Evolutionary conservation across 2,888 invertebrate species (phyloP).

Genomic region (Uropetala carovei): DNA sequence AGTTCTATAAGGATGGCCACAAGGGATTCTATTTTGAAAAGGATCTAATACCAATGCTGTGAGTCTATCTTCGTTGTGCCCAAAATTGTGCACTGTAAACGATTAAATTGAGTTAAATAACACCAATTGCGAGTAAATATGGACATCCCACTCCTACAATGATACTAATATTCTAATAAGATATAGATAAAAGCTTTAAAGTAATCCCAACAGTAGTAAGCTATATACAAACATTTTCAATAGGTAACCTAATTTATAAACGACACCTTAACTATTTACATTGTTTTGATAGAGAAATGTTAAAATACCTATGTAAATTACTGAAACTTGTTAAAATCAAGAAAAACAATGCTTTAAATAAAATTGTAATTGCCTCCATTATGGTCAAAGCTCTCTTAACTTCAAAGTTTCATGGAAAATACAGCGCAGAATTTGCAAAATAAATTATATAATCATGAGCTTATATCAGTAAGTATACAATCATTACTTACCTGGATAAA

Average conservation of each 20-base stretch:
- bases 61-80: conserved; percentile 17
- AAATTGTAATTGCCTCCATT: too few species aligned
- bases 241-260: neutral
- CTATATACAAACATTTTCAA: neutral
- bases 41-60: neutral
- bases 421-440: neutral
- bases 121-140: neutral
- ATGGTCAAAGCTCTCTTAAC: too few species aligned
- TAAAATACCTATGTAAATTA: neutral
- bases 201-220: neutral
- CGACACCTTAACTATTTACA: neutral
- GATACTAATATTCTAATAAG: neutral
- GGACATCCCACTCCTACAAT: neutral
- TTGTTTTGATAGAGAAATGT: neutral
- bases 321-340: neutral
- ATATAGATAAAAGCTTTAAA: too few species aligned
- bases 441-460: neutral
- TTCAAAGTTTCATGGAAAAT: neutral
- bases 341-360: neutral
- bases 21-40: neutral
- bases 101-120: neutral
- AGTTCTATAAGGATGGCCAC: conserved; percentile 45
- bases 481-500: conserved; percentile 43
- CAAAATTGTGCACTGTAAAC: conserved; percentile 53
- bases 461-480: neutral